Conservation (phyloP, 1,140 invertebrate genomes). For the Pararge aegeria region DNA sequence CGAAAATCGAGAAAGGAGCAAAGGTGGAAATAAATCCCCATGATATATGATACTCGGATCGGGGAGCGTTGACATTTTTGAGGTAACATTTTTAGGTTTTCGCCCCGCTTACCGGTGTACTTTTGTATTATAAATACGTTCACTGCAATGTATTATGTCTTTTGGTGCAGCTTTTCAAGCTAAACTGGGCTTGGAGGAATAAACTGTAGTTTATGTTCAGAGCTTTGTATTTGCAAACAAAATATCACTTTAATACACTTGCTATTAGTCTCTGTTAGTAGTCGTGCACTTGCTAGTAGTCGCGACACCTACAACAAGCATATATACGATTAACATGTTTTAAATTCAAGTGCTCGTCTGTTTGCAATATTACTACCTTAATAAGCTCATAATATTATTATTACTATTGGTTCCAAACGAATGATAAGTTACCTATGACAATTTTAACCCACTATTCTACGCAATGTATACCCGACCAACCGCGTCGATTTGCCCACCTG, state of each 20-base stretch:
- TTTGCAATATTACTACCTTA: too few species aligned
- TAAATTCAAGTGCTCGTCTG: too few species aligned
- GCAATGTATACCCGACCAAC: too few species aligned
- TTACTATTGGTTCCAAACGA: too few species aligned
- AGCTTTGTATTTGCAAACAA: background rate
- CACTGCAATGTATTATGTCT: constrained; percentile 29
- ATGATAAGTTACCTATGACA: too few species aligned
- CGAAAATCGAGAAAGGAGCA: constrained; percentile 71
- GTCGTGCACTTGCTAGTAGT: too few species aligned
- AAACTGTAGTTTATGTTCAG: constrained; percentile 20
- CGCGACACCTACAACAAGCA: too few species aligned
- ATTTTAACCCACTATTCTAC: too few species aligned
- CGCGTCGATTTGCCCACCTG: too few species aligned
- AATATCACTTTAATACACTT: background rate
- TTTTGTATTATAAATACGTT: constrained; percentile 33
- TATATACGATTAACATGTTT: too few species aligned
- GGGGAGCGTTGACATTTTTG: constrained; percentile 71
- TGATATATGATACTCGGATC: constrained; percentile 67
- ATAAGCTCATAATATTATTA: too few species aligned
- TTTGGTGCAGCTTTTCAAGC: constrained; percentile 17
- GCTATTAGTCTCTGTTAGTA: too few species aligned
- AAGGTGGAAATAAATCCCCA: constrained; percentile 72
- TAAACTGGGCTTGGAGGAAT: constrained; percentile 14
- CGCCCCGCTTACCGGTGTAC: constrained; percentile 31
- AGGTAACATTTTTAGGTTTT: constrained; percentile 67